Conservation (phyloP, 2,797 vertebrate species). For the Sardinella longiceps region DNA sequence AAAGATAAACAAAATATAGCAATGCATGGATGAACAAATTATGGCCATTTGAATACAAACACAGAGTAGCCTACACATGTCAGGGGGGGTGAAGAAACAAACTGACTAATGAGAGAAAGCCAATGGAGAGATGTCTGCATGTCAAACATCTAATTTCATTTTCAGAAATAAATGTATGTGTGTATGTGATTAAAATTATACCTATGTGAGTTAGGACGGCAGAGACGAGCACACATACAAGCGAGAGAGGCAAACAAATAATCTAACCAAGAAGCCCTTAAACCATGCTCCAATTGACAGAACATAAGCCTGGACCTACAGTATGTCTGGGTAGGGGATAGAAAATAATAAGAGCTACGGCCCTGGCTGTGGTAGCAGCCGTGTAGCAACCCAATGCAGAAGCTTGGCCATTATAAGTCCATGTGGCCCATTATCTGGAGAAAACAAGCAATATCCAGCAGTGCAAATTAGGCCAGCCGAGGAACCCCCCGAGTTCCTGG, state of each 20-base stretch:
- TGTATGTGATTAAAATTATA: too few relatives aligned
- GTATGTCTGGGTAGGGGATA: neutral
- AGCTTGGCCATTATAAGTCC: conserved; percentile 47
- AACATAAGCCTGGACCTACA: neutral
- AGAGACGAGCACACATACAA: neutral
- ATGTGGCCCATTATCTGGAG: conserved; percentile 57
- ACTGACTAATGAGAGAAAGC: neutral
- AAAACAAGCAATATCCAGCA: conserved; percentile 65
- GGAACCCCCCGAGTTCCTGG: conserved; percentile 48
- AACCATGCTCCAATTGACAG: neutral
- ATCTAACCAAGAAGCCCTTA: neutral
- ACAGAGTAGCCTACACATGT: neutral
- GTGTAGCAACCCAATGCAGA: neutral
- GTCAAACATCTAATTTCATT: neutral
- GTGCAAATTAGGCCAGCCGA: conserved; percentile 63
- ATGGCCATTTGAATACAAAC: neutral
- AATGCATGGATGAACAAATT: neutral
- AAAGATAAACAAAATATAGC: neutral
- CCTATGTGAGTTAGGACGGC: too few relatives aligned
- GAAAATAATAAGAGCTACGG: neutral
- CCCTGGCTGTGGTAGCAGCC: neutral
- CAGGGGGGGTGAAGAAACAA: neutral
- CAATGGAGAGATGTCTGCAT: neutral
- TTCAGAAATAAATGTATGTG: neutral
- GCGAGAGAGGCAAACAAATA: neutral